These are phyloP conservation scores for Myocastor coypus DNA, from an alignment of 2,113 vertebrate genomes.

Conservation along the genomic window DNA sequence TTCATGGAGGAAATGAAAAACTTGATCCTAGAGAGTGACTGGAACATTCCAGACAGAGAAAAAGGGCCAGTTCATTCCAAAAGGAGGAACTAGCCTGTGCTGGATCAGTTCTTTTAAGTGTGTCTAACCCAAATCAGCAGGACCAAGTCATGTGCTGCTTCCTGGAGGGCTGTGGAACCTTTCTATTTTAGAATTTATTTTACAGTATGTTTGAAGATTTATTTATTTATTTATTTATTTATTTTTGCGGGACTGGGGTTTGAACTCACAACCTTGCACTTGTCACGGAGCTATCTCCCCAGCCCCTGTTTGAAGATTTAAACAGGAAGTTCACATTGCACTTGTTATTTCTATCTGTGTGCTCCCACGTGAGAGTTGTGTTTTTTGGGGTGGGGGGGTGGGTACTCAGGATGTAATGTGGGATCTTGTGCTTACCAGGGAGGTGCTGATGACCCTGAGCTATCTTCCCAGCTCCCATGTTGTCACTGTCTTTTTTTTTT, in stretches of 20 bases:
- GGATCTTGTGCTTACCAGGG: too few species aligned
- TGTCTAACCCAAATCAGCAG: neutral
- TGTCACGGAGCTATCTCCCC: too few species aligned
- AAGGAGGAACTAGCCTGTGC: neutral
- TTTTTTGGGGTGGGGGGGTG: too few species aligned
- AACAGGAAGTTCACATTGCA: neutral
- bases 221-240: too few species aligned
- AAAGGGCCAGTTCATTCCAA: neutral
- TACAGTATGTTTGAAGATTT: conserved; percentile 10
- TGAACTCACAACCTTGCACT: too few species aligned
- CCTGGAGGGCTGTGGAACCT: neutral
- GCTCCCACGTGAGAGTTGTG: too few species aligned
- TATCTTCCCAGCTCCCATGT: neutral
- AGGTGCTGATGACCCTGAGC: too few species aligned
- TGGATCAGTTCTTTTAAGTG: neutral
- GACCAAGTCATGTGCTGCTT: neutral
- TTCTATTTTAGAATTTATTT: conserved; percentile 20
- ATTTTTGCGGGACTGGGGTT: too few species aligned
- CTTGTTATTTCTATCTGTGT: neutral
- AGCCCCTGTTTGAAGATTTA: neutral
- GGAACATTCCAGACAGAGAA: conserved; percentile 25
- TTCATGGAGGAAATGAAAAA: neutral
- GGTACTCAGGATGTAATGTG: too few species aligned
- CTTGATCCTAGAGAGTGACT: neutral
- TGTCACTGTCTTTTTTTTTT: neutral